Evolutionary conservation across 2,888 invertebrate genomes (phyloP).

Genomic region (Macaria notata): DNA sequence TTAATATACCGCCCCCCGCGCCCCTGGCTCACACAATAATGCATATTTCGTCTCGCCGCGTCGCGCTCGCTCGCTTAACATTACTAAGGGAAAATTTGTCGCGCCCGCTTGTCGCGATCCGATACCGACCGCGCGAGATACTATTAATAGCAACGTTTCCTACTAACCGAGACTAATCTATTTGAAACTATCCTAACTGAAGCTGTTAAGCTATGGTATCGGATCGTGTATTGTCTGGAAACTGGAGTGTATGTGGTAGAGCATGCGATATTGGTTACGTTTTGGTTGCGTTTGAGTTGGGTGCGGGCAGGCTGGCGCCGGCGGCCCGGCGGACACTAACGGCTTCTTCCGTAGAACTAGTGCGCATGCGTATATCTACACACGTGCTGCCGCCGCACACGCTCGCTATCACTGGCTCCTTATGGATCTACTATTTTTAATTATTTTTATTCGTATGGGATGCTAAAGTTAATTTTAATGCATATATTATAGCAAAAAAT

Average conservation of each 20-base stretch:
- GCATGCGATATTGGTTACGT: slow-evolving; percentile 57
- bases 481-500: no score
- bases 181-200: no score
- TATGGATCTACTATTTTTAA: no score
- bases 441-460: no score
- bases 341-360: slow-evolving; percentile 3
- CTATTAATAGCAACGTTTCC: no score
- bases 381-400: no score
- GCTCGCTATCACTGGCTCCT: no score
- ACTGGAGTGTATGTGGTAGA: slow-evolving; percentile 50
- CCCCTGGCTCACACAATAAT: slow-evolving; percentile 50
- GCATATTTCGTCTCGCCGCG: slow-evolving; percentile 73
- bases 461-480: no score
- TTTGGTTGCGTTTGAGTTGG: slow-evolving; percentile 34
- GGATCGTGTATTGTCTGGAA: slow-evolving; percentile 48
- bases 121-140: slow-evolving; percentile 39
- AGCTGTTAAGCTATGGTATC: slow-evolving; percentile 39
- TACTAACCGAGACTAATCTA: no score
- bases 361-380: no score
- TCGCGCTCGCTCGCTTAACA: slow-evolving; percentile 54
- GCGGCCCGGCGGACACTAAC: neutral
- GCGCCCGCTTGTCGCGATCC: slow-evolving; percentile 61
- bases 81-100: slow-evolving; percentile 80
- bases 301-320: neutral
- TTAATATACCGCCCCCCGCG: slow-evolving; percentile 28